Base-by-base conservation (phyloP, 1,140 invertebrate genomes). In the Lasioglossum baleicum region DNA sequence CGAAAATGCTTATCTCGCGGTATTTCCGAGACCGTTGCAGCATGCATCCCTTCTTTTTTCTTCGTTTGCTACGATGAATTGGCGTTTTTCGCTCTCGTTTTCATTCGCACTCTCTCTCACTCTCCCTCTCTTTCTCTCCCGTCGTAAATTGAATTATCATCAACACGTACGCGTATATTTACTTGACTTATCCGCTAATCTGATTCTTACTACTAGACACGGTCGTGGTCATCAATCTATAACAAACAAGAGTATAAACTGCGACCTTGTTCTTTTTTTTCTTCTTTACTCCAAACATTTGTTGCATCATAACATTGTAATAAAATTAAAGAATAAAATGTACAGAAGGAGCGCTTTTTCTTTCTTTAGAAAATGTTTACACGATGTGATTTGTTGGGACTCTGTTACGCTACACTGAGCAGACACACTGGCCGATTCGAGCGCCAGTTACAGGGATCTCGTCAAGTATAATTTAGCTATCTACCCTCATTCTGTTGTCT, bases 321-420 rank as follows among this genome's bases (percentile, higher is more conserved):
- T 91, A 91, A 91, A 91, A 90, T 90, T 90, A 91, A 89, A 79
- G 70, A 83, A 92, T 87, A 90, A 91, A 93, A 93, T 93, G 89
- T 93, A 93, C 92, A 93, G 88, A 92, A 91, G 22, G 88, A 90
- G 89, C 84, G 78, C 90, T 58, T 35, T 35, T 35, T 35, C 5
- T 5, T 48, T 48, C 8, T 48, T 88, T 90, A 91, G 83, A 92
- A 91, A 92, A 92, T 89, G 86, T 90, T 84, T 88, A 90, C 71
- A 88, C 56, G 20, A 58, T 58, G 78, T 5, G 51, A 83, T 79
- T 40, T 60, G 26, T 26, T 68, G 89, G 88, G 91, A 92, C 90
- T 76, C 90, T 80, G 85, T 91, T 89, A 89, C 89, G 81, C 88
- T 91, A 86, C 75, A 83, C 91, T 88, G 88, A 88, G 82, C 89